phyloP scores from a whole-genome alignment of 1,140 invertebrate species.

The Stegodyphus dumicola region DNA sequence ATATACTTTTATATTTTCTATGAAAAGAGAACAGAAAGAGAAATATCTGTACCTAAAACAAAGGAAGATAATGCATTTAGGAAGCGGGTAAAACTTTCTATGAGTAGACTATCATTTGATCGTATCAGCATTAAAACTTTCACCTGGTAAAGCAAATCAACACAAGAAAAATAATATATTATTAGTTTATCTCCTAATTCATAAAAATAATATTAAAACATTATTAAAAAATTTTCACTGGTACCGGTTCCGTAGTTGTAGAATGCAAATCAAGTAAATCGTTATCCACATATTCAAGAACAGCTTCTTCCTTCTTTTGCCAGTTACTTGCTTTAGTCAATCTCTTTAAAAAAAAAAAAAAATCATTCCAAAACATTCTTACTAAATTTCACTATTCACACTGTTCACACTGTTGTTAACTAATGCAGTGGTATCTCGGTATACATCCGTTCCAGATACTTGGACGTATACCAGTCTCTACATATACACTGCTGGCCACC shows the following conservation, averaged over 20 bases:
- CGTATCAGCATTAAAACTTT: neutral
- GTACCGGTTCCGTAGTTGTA: neutral
- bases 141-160: constrained; percentile 7
- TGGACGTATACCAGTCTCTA: no score
- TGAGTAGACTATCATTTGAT: neutral
- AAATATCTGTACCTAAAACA: constrained; percentile 62
- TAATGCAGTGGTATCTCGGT: no score
- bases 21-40: neutral
- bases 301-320: constrained; percentile 30
- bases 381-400: neutral
- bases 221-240: neutral
- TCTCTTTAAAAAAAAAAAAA: constrained; percentile 22
- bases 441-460: no score
- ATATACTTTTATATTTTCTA: no score
- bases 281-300: constrained; percentile 24
- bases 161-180: neutral
- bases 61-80: constrained; percentile 75
- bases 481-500: no score
- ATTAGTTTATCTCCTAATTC: neutral
- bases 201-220: neutral
- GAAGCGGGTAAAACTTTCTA: constrained; percentile 70
- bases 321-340: constrained; percentile 28
- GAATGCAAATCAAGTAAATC: constrained; percentile 23
- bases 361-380: neutral
- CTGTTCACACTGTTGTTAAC: no score